Evolutionary conservation across 2,113 vertebrate species (phyloP), one percentile per base, ranked within the genome.

Genomic region (Amia ocellicauda): DNA sequence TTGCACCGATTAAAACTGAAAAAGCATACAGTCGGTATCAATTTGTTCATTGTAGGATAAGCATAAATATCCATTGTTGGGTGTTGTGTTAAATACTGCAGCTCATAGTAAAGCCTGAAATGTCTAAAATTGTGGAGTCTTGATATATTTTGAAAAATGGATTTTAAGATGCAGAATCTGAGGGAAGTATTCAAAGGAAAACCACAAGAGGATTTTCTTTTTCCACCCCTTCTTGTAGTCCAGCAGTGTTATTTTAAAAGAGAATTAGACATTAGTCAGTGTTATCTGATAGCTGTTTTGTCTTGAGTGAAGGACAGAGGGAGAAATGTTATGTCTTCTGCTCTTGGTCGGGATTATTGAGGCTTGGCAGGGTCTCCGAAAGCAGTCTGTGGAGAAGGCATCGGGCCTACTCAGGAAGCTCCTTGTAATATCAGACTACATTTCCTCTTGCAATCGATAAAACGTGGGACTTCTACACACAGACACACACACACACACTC

Each of bases 391-490:
- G 78, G 73, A 60, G 67, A 74, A 80, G 76, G 70, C 78, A 73
- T 84, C 80, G 70, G 72, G 22, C 0, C 27, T 0, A 64, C 84
- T 83, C 79, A 83, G 85, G 82, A 88, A 76, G 80, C 70, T 55
- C 74, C 60, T 64, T 80, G 77, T 83, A 88, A 85, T 81, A 86
- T 86, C 89, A 85, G 80, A 82, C 79, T 78, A 67, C 79, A 86
- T 88, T 91, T 92, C 88, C 91, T 87, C 85, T 85, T 84, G 82
- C 69, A 58, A 86, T 86, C 83, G 74, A 74, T 86, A 75, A 73
- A 77, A 74, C 78, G 82, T 75, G 71, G 74, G 69, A 75, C 75
- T 72, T 69, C 71, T 16, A 17, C 22, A 16, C 42, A 29, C 23
- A 47, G 3, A 9, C 17, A 45, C 43, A 62, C 43, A 22, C 14